Percentiles rank a stretch among this genome's conserved stretches.
Conservation (phyloP, 1,140 invertebrate genomes). For the Lucilia cuprina region DNA sequence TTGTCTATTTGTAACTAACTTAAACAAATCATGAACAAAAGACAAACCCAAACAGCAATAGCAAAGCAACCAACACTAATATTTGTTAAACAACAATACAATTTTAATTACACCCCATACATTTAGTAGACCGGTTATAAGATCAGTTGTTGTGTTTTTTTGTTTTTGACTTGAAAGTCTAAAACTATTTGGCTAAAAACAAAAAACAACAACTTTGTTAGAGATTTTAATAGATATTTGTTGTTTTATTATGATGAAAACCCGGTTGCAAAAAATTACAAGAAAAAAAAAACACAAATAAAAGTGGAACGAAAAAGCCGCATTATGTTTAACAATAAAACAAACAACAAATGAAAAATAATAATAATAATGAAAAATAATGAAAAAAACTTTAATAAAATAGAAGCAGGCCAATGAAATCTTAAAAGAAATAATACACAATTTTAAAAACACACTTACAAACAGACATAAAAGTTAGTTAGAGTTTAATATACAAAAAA, state of each 20-base stretch:
- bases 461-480: too few relatives aligned
- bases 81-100: not conserved
- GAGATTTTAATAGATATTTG: not conserved
- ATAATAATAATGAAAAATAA: not conserved
- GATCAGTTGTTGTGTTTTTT: not conserved
- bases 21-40: not conserved
- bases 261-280: not conserved
- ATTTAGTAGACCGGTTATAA: not conserved
- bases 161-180: not conserved
- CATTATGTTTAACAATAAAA: slow-evolving; percentile 4
- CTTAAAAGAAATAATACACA: not conserved
- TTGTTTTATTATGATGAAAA: not conserved
- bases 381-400: not conserved
- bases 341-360: not conserved
- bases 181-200: not conserved
- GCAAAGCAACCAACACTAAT: not conserved
- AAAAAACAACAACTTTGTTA: not conserved
- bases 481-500: not conserved
- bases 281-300: not conserved
- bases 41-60: not conserved
- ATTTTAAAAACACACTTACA: too few relatives aligned
- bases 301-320: slow-evolving; percentile 9
- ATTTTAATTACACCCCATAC: not conserved
- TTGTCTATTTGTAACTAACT: too few relatives aligned
- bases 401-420: slow-evolving; percentile 10